Percentiles rank a stretch among this genome's conserved stretches.
These are phyloP conservation scores for Ostrea denselamellosa DNA, from an alignment of 1,140 invertebrate genomes.

Conservation along the genomic window DNA sequence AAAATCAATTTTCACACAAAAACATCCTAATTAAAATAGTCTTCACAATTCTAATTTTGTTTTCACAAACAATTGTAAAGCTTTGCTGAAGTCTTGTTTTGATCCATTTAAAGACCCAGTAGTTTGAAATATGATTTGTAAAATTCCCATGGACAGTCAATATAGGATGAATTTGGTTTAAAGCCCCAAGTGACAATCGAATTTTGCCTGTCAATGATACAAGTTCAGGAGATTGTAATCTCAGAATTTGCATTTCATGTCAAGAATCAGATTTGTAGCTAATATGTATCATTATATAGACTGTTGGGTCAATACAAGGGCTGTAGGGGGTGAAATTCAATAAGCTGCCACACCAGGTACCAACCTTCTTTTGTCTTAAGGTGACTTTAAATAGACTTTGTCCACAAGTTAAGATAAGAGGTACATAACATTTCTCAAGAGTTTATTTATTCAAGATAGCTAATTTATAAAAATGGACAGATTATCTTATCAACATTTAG, in stretches of 20 bases:
- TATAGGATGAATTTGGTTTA: background rate
- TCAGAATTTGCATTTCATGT: background rate
- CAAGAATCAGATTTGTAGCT: background rate
- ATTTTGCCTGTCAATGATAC: background rate
- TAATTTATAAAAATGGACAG: background rate
- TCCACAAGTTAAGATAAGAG: background rate
- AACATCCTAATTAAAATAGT: background rate
- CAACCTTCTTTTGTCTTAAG: background rate
- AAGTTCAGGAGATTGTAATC: background rate
- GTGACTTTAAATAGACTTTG: constrained; percentile 15
- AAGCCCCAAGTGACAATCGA: constrained; percentile 2
- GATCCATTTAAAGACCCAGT: constrained; percentile 23
- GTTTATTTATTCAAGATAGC: constrained; percentile 4
- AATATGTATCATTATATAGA: background rate
- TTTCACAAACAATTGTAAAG: background rate
- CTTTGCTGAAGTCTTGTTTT: background rate
- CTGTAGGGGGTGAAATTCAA: background rate
- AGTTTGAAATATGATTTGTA: constrained; percentile 13
- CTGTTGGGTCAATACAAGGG: background rate
- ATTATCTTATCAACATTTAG: background rate
- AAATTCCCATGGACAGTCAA: constrained; percentile 14
- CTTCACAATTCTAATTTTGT: background rate
- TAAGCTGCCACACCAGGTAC: background rate
- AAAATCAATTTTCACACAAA: constrained; percentile 17
- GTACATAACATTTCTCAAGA: background rate